Percentiles rank a stretch among this genome's conserved stretches.
phyloP scores from a whole-genome alignment of 2,888 invertebrate species.

The Drosophila colorata region DNA sequence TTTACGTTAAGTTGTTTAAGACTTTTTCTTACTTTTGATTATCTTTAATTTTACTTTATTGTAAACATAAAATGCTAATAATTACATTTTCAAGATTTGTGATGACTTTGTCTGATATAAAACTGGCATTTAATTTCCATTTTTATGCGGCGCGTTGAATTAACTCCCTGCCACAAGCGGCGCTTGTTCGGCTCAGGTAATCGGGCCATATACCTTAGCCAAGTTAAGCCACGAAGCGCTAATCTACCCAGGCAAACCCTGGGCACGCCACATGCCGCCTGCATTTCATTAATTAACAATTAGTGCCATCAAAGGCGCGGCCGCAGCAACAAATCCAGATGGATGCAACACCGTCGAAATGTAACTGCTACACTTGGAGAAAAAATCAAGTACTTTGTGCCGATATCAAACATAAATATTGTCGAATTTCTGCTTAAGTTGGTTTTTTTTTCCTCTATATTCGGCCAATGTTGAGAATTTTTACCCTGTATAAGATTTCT shows the following conservation, averaged over 20 bases:
- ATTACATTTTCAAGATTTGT: slow-evolving; percentile 12
- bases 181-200: slow-evolving; percentile 3
- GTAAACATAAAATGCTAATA: slow-evolving; percentile 13
- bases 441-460: too few species aligned
- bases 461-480: too few species aligned
- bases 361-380: slow-evolving; percentile 8
- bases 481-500: too few species aligned
- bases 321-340: slow-evolving; percentile 32
- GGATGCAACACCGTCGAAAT: slow-evolving; percentile 20
- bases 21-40: background rate
- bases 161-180: slow-evolving; percentile 6
- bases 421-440: too few species aligned
- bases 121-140: slow-evolving; percentile 28
- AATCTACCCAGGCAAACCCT: slow-evolving; percentile 45
- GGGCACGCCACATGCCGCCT: slow-evolving; percentile 51
- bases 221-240: slow-evolving; percentile 23
- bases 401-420: background rate
- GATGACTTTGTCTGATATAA: slow-evolving; percentile 25
- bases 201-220: slow-evolving; percentile 10
- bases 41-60: background rate
- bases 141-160: slow-evolving; percentile 19
- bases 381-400: background rate
- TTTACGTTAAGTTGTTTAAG: background rate
- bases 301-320: slow-evolving; percentile 68
- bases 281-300: slow-evolving; percentile 77